Evolutionary conservation across 2,888 invertebrate species (phyloP), one percentile per base, ranked within the genome.

Genomic region (Cordilura impudica): DNA sequence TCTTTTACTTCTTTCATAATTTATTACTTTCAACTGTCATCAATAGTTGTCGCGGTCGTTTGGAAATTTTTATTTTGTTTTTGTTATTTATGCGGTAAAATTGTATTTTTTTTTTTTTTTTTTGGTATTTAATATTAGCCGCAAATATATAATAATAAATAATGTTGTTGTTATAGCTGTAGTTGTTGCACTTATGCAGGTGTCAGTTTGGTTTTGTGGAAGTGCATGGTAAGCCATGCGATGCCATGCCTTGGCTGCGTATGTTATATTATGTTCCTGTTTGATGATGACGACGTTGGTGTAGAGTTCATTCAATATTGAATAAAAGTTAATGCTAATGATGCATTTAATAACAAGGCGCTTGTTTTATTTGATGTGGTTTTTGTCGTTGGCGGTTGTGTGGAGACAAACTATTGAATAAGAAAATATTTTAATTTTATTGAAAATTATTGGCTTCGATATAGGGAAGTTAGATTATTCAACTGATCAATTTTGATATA

Each of bases 11-110:
- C 51, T 63, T 61, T 70, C 66, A 79, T 79, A 79, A 79, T 79
- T 79, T 79, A 79, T 79, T 74, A 79, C 78, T 74, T 71, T 79
- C 74, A 71, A 79, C 78, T 79, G 78, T 79, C 78, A 74, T 79
- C 78, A 74, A 79, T 79, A 79, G 78, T 79, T 79, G 78, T 79
- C 74, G 78, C 47, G 69, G 70, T 61, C 53, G 39, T 73, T 31
- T 39, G 35, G 26, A 5, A 39, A 39, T n/a, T 39, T 39, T 4
- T 39, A 35, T 51, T 39, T 45, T 35, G 35, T 29, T 58, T 29
- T 31, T 47, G 61, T 3, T 14, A 12, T 78, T 60, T 47, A 66
- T 74, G 74, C 74, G 74, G 71, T 74, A 61, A 74, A 78, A 79
- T 60, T 72, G 71, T 58, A 31, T 61, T 5, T 26, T 1, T 71